phyloP scores from a whole-genome alignment of 2,888 invertebrate species.

The Conus canariensis region DNA sequence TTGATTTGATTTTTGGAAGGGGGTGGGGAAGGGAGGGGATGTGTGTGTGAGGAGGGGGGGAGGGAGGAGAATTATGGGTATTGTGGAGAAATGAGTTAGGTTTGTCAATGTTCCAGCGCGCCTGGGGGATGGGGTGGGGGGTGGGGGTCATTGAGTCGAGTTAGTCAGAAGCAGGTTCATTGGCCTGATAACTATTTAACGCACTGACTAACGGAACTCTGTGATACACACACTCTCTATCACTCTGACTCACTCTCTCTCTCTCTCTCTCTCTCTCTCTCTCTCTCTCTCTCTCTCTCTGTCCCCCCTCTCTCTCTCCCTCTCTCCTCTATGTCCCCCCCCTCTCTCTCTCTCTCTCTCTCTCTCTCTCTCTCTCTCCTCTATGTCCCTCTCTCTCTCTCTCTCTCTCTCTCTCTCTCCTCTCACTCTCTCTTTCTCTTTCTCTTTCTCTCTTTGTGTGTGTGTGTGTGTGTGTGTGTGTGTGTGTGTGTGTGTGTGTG shows the following conservation, averaged over 20 bases:
- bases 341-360: background rate
- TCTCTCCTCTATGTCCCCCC: too few species aligned
- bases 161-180: too few species aligned
- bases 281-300: background rate
- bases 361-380: background rate
- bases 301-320: background rate
- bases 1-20: too few species aligned
- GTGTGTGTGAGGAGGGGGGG: too few species aligned
- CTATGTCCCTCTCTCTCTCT: background rate
- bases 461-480: background rate
- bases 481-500: background rate
- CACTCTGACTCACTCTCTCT: background rate
- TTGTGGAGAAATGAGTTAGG: too few species aligned
- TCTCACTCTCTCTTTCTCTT: background rate
- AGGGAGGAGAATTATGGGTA: too few species aligned
- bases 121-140: too few species aligned
- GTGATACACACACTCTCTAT: background rate
- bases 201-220: too few species aligned
- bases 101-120: too few species aligned
- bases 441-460: background rate
- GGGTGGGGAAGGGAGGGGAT: too few species aligned
- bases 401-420: background rate
- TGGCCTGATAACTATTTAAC: background rate
- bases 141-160: too few species aligned
- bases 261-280: background rate